These are phyloP conservation scores for Ibycter americanus DNA, from an alignment of 2,797 vertebrate genomes.

Conservation along the genomic window DNA sequence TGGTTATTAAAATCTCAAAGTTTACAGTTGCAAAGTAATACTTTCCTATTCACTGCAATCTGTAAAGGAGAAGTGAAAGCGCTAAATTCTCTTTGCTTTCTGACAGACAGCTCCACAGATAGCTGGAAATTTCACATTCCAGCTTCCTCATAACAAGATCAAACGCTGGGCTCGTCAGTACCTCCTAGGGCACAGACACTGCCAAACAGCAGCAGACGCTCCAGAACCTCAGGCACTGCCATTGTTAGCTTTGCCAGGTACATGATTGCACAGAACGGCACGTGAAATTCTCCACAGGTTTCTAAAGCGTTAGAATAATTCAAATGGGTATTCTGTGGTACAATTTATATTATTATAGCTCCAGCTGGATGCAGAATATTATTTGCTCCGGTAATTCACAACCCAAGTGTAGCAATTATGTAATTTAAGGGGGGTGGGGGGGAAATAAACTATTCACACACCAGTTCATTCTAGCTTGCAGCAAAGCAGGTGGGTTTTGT, in stretches of 20 bases:
- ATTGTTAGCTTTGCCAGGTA: neutral
- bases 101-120: neutral
- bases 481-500: neutral
- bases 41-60: neutral
- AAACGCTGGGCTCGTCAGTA: neutral
- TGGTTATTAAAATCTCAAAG: neutral
- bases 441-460: slow-evolving; percentile 4
- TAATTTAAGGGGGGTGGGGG: slow-evolving; percentile 13
- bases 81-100: neutral
- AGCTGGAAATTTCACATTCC: neutral
- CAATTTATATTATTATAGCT: slow-evolving; percentile 12
- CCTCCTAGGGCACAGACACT: neutral
- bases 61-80: neutral
- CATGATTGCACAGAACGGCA: neutral
- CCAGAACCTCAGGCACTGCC: neutral
- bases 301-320: slow-evolving; percentile 31
- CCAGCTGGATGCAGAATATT: slow-evolving; percentile 51
- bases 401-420: neutral
- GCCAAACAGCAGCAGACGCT: neutral
- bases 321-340: slow-evolving; percentile 42
- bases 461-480: slow-evolving; percentile 32
- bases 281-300: neutral
- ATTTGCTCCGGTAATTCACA: slow-evolving; percentile 55
- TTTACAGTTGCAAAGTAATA: neutral
- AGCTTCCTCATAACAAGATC: neutral